Evolutionary conservation across 2,113 vertebrate genomes (phyloP), one percentile per base, ranked within the genome.

Genomic region (Chelonoidis abingdonii): DNA sequence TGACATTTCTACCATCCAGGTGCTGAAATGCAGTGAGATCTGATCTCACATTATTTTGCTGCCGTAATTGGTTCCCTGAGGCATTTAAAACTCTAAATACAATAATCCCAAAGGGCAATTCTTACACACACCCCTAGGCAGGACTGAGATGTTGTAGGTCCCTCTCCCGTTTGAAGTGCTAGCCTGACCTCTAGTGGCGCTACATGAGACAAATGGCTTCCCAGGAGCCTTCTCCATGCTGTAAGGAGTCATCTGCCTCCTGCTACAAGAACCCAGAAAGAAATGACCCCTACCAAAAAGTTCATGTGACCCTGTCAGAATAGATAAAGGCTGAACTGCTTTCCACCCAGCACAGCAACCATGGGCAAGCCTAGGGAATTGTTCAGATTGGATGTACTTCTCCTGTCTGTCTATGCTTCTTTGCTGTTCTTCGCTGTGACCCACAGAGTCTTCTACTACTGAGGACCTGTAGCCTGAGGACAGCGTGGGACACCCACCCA

Each of bases 141-240:
- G 49, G 3, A 0, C 31, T 54, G 80, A 2, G 65, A 38, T 29
- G 9, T 25, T 29, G 16, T 19, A 14, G 8, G 16, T n/a, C 84
- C 76, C 25, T 0, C 4, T 38, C 56, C 84, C 81, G 91, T 95
- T 87, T 47, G 1, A 22, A 87, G 90, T 84, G 6, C 95, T 93
- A 24, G 80, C 22, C 59, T 95, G 97, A 95, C 97, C 95, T 95
- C 97, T 96, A 96, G 95, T 24, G 96, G 97, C 6, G 4, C 27
- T 27, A 22, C 54, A 54, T 75, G 80, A 57, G 79, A 52, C 0
- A 1, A 21, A 17, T 7, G 3, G 54, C 1, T 19, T 57, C 2
- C 27, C 24, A 4, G 3, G 35, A n/a, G 14, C 41, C 38, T 12
- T 44, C 38, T 75, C 69, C 38, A 41, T 1, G 2, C 5, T 1